These are phyloP conservation scores for Lysiphlebus fabarum DNA, from an alignment of 1,140 invertebrate genomes.

Conservation along the genomic window DNA sequence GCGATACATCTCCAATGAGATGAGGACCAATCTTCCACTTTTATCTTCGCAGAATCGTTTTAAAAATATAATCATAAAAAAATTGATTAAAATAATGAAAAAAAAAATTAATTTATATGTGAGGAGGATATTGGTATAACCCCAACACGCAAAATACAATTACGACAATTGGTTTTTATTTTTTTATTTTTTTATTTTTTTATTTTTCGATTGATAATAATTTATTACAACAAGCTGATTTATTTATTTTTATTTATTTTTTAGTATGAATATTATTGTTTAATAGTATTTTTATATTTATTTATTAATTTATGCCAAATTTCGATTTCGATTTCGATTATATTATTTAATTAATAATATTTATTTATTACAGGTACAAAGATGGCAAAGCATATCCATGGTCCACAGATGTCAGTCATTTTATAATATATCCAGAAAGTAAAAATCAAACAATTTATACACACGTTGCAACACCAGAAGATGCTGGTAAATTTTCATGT, in stretches of 20 bases:
- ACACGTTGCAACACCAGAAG: conserved; percentile 59
- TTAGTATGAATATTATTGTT: neutral
- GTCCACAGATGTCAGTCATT: conserved; percentile 63
- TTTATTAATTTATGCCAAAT: too few species aligned
- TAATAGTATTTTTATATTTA: too few species aligned
- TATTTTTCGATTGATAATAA: too few species aligned
- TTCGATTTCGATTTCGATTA: too few species aligned
- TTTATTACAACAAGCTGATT: too few species aligned
- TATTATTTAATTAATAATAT: conserved; percentile 9
- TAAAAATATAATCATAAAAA: conserved; percentile 21
- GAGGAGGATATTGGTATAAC: neutral
- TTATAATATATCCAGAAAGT: conserved; percentile 73
- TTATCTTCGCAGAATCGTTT: conserved; percentile 38
- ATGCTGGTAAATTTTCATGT: conserved; percentile 72
- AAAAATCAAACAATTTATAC: conserved; percentile 77
- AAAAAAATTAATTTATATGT: conserved; percentile 3
- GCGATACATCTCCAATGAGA: conserved; percentile 30
- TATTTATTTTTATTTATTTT: neutral
- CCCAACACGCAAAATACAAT: conserved; percentile 3
- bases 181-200: too few species aligned
- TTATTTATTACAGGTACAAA: conserved; percentile 67
- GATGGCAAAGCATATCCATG: conserved; percentile 72
- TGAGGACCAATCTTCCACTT: conserved; percentile 35
- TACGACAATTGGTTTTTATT: too few species aligned
- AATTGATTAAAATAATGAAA: conserved; percentile 20